phyloP scores from a whole-genome alignment of 1,140 invertebrate genomes.

The Epicauta chinensis region DNA sequence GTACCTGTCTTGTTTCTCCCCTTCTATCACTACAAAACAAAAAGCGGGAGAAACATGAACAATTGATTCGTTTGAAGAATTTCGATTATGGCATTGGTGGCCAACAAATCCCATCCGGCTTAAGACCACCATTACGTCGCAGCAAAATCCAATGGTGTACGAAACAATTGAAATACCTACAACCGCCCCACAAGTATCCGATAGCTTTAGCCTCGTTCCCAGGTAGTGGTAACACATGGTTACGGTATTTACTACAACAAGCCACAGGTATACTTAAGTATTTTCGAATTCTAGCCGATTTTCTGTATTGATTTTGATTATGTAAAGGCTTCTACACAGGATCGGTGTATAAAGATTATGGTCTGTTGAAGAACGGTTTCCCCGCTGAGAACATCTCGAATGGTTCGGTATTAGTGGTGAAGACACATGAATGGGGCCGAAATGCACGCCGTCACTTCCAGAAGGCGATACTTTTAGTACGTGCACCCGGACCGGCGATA shows the following conservation, averaged over 20 bases:
- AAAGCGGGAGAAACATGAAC: constrained; percentile 13
- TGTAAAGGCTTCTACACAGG: constrained; percentile 61
- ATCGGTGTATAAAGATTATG: constrained; percentile 72
- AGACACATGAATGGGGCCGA: constrained; percentile 70
- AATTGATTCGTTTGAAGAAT: constrained; percentile 20
- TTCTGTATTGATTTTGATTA: too few relatives aligned
- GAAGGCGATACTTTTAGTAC: constrained; percentile 61
- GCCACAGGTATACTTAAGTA: constrained; percentile 60
- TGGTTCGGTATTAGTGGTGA: constrained; percentile 69
- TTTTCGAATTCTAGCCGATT: too few relatives aligned
- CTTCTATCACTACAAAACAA: too few relatives aligned
- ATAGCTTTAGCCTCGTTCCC: constrained; percentile 68
- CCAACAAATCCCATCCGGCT: constrained; percentile 15
- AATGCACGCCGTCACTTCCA: constrained; percentile 52
- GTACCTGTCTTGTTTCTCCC: constrained; percentile 10
- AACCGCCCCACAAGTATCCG: constrained; percentile 36
- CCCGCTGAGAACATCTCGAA: constrained; percentile 69
- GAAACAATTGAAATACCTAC: constrained; percentile 40
- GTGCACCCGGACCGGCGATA: constrained; percentile 65
- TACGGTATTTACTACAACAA: constrained; percentile 70
- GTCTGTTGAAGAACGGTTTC: constrained; percentile 66
- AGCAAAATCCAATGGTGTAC: constrained; percentile 47
- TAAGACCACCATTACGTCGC: constrained; percentile 31
- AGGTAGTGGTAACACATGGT: constrained; percentile 75
- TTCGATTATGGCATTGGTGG: constrained; percentile 24